These are phyloP conservation scores for Pyxicephalus adspersus DNA, from an alignment of 2,113 vertebrate species.

Conservation along the genomic window DNA sequence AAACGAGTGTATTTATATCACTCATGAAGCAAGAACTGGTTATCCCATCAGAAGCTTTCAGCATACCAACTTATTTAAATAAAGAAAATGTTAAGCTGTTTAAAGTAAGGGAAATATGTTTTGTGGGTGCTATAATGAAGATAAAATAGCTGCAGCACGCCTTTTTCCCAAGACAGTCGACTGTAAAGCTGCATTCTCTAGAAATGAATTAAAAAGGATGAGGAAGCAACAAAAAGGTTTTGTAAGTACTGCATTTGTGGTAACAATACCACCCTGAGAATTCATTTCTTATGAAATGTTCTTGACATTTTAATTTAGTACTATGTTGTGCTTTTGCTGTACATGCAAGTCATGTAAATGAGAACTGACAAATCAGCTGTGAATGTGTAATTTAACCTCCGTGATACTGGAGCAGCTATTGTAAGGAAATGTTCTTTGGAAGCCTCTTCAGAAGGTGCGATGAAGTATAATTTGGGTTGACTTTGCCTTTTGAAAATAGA, in stretches of 20 bases:
- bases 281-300: constrained; percentile 38
- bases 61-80: constrained; percentile 15
- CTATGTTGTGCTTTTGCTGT: constrained; percentile 30
- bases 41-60: background rate
- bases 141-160: constrained; percentile 26
- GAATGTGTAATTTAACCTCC: constrained; percentile 41
- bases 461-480: constrained; percentile 25
- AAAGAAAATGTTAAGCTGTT: constrained; percentile 5
- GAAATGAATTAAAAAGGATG: constrained; percentile 22
- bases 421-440: constrained; percentile 29
- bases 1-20: constrained; percentile 7
- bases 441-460: constrained; percentile 3
- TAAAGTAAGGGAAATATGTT: constrained; percentile 28
- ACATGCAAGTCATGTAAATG: constrained; percentile 49
- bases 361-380: constrained; percentile 49
- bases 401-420: constrained; percentile 27
- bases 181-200: background rate
- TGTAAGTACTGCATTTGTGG: constrained; percentile 24
- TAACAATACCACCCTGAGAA: constrained; percentile 34
- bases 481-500: background rate
- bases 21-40: constrained; percentile 5
- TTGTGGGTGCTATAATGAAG: constrained; percentile 36
- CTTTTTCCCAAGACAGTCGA: constrained; percentile 20
- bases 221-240: constrained; percentile 15
- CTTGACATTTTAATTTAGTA: constrained; percentile 52